These are phyloP conservation scores for Cebidichthys violaceus DNA, from an alignment of 2,113 vertebrate genomes.

Conservation along the genomic window DNA sequence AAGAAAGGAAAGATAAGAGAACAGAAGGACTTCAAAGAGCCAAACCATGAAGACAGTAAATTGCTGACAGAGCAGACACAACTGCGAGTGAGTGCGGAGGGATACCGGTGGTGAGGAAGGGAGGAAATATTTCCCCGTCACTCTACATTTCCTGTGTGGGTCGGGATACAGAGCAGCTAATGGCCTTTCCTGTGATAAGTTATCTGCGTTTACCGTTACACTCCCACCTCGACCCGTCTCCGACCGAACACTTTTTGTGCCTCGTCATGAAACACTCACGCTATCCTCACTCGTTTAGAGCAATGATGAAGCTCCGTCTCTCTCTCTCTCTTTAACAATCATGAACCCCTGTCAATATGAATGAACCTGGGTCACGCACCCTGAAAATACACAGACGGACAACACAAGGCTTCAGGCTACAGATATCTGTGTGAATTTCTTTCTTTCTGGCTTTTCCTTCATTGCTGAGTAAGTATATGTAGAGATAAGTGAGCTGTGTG, in stretches of 20 bases:
- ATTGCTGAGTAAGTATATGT: neutral
- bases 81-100: slow-evolving; percentile 39
- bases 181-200: slow-evolving; percentile 73
- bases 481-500: slow-evolving; percentile 10
- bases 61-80: slow-evolving; percentile 16
- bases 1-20: neutral
- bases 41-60: neutral
- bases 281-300: slow-evolving; percentile 35
- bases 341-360: slow-evolving; percentile 8
- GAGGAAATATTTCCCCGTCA: slow-evolving; percentile 71
- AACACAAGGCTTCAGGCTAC: neutral
- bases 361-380: slow-evolving; percentile 3
- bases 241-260: slow-evolving; percentile 34
- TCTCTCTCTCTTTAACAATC: neutral
- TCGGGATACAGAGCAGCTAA: slow-evolving; percentile 71
- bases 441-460: neutral
- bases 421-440: slow-evolving; percentile 9
- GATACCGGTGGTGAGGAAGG: slow-evolving; percentile 33
- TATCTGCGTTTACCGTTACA: slow-evolving; percentile 63
- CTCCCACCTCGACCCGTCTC: slow-evolving; percentile 52
- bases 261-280: slow-evolving; percentile 52
- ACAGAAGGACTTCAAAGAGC: neutral
- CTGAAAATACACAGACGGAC: slow-evolving; percentile 25
- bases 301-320: slow-evolving; percentile 16
- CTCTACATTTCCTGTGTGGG: slow-evolving; percentile 72